A percentile compares a stretch with the other conserved stretches of the same genome.
Evolutionary conservation across 2,888 invertebrate genomes (phyloP).

Genomic region (Meghimatium bilineatum): DNA sequence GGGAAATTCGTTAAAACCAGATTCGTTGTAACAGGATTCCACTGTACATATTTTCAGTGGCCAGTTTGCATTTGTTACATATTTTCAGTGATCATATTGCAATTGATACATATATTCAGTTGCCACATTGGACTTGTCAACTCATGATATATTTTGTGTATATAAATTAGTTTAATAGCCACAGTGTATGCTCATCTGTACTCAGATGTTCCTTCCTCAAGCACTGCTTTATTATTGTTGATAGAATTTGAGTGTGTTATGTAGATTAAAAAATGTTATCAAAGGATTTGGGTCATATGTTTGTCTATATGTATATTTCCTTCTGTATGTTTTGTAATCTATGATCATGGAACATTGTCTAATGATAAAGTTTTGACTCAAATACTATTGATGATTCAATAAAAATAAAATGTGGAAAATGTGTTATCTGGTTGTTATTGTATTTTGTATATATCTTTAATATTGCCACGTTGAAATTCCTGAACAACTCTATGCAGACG

Average conservation of each 20-base stretch:
- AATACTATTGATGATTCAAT: background rate
- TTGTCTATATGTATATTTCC: background rate
- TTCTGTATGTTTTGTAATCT: background rate
- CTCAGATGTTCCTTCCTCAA: background rate
- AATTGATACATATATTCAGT: background rate
- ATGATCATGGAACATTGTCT: background rate
- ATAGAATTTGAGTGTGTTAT: background rate
- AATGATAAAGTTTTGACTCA: background rate
- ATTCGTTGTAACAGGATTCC: too few species aligned
- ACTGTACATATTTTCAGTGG: too few species aligned
- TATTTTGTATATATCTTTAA: too few species aligned
- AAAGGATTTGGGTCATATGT: background rate
- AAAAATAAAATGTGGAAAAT: background rate
- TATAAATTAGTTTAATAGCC: background rate
- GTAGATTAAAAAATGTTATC: background rate
- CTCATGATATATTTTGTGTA: background rate
- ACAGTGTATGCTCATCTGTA: background rate
- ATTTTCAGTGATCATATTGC: too few species aligned
- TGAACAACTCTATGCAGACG: too few species aligned
- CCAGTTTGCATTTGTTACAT: too few species aligned
- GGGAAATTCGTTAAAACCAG: too few species aligned
- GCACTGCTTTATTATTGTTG: background rate
- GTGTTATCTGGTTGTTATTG: too few species aligned
- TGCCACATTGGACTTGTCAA: background rate
- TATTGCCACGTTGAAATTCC: too few species aligned